These are phyloP conservation scores for Tragelaphus strepsiceros DNA, from an alignment of 2,113 vertebrate genomes.

Conservation along the genomic window DNA sequence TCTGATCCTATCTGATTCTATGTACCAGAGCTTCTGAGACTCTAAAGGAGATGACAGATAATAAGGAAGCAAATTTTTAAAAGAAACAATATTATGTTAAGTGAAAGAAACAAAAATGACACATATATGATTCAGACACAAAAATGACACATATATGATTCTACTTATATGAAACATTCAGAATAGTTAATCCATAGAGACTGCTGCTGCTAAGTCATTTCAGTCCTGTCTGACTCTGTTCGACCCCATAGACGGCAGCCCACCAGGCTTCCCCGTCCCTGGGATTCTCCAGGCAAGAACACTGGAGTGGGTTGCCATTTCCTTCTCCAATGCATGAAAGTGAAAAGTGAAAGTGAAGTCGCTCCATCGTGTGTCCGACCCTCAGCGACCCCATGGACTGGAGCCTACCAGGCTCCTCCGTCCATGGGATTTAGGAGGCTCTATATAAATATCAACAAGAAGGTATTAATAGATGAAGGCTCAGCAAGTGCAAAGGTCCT, in stretches of 20 bases:
- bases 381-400: too few species aligned
- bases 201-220: too few species aligned
- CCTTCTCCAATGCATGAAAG: too few species aligned
- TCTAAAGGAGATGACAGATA: background rate
- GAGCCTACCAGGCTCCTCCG: too few species aligned
- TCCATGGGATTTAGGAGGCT: background rate
- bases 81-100: background rate
- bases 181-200: background rate
- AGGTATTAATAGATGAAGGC: background rate
- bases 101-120: background rate
- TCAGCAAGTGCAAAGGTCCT: background rate
- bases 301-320: too few species aligned
- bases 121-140: background rate
- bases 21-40: background rate
- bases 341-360: too few species aligned
- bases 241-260: too few species aligned
- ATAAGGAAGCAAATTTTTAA: background rate
- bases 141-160: background rate
- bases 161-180: background rate
- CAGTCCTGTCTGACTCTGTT: too few species aligned
- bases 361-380: too few species aligned
- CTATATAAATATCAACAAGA: background rate
- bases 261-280: too few species aligned
- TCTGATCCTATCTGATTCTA: background rate
- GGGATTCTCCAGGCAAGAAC: too few species aligned